phyloP scores from a whole-genome alignment of 2,888 invertebrate genomes.

The Thera obeliscata region DNA sequence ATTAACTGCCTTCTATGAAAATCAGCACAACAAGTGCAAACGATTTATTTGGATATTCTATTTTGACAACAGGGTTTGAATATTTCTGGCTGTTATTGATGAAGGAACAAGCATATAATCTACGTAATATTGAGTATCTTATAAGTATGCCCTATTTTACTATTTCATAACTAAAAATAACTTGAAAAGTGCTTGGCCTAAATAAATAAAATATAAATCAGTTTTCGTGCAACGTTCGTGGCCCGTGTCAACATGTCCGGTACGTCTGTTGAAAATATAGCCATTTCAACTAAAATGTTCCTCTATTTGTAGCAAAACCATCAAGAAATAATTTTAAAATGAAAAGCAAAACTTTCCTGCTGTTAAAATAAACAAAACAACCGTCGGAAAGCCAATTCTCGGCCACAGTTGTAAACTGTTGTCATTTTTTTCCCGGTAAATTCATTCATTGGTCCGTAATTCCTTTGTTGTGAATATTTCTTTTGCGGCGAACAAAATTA shows the following conservation, averaged over 20 bases:
- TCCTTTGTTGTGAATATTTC: slow-evolving; percentile 25
- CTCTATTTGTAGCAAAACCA: not conserved
- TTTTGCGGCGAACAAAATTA: not conserved
- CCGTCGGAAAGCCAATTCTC: slow-evolving; percentile 9
- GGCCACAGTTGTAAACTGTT: slow-evolving; percentile 16
- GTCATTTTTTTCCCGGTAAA: slow-evolving; percentile 14
- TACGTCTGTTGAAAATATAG: not conserved
- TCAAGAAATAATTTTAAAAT: slow-evolving; percentile 3
- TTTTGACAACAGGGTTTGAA: not conserved
- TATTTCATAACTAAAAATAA: not conserved
- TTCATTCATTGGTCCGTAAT: slow-evolving; percentile 17
- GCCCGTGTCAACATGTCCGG: not conserved
- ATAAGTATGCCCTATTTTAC: no score
- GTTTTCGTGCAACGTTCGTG: not conserved
- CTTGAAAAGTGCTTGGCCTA: not conserved
- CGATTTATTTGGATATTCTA: not conserved
- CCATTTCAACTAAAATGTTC: not conserved
- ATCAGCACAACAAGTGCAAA: slow-evolving; percentile 20
- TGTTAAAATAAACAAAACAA: slow-evolving; percentile 11
- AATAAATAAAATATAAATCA: not conserved
- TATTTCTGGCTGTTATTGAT: no score
- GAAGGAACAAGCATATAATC: no score
- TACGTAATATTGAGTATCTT: no score
- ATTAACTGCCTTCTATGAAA: not conserved
- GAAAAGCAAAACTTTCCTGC: not conserved